Percentiles rank a stretch among this genome's conserved stretches.
phyloP scores from a whole-genome alignment of 2,888 invertebrate genomes.

The Spodoptera exigua region DNA sequence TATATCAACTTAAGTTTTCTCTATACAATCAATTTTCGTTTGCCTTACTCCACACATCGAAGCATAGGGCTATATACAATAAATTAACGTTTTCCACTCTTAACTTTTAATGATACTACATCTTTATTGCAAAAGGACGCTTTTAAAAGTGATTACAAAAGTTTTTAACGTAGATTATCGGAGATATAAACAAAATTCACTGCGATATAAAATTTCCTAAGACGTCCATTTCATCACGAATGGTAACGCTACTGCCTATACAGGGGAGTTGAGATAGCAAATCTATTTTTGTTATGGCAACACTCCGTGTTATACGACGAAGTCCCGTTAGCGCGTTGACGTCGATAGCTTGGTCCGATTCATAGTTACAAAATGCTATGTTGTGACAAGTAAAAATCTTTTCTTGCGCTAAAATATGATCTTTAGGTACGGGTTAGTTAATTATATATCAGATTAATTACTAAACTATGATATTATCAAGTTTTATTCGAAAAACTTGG shows the following conservation, averaged over 20 bases:
- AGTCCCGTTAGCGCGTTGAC: slow-evolving; percentile 46
- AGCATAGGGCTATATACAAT: slow-evolving; percentile 71
- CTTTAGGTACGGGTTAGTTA: no score
- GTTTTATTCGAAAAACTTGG: no score
- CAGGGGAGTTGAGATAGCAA: slow-evolving; percentile 78
- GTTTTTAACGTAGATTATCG: slow-evolving; percentile 85
- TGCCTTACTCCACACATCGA: slow-evolving; percentile 55
- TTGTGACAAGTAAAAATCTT: no score
- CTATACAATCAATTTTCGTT: slow-evolving; percentile 60
- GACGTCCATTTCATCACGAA: slow-evolving; percentile 87
- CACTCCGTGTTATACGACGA: slow-evolving; percentile 67
- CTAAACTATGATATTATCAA: no score
- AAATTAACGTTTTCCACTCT: slow-evolving; percentile 74
- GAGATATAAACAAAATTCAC: slow-evolving; percentile 87
- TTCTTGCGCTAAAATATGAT: no score
- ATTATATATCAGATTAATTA: background rate
- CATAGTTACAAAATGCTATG: background rate
- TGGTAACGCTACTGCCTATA: slow-evolving; percentile 86
- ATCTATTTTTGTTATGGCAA: slow-evolving; percentile 81
- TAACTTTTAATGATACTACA: slow-evolving; percentile 82
- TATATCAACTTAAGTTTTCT: slow-evolving; percentile 58
- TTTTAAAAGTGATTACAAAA: slow-evolving; percentile 86
- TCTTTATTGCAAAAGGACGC: slow-evolving; percentile 73
- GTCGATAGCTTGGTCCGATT: slow-evolving; percentile 54
- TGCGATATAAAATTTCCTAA: slow-evolving; percentile 74